phyloP scores from a whole-genome alignment of 2,113 vertebrate species.

The Polypterus senegalus region DNA sequence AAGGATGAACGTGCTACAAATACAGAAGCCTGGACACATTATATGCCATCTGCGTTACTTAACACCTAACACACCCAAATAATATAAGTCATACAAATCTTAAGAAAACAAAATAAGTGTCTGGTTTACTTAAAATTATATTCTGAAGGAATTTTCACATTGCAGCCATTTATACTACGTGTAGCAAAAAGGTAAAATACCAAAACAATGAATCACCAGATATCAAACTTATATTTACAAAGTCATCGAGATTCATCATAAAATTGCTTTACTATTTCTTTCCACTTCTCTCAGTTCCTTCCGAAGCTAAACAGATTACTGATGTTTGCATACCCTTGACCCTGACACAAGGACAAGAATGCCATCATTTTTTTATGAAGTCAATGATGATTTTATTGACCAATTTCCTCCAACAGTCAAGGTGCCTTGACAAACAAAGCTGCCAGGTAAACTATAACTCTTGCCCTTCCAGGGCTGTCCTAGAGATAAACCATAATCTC shows the following conservation, averaged over 20 bases:
- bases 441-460: slow-evolving; percentile 35
- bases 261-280: slow-evolving; percentile 33
- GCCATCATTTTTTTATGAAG: slow-evolving; percentile 48
- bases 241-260: slow-evolving; percentile 26
- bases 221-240: too few relatives aligned
- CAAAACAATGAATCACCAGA: too few relatives aligned
- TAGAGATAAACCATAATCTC: slow-evolving; percentile 26
- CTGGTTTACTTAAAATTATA: too few relatives aligned
- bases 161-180: too few relatives aligned
- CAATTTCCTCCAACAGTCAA: slow-evolving; percentile 33
- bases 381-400: slow-evolving; percentile 50
- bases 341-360: slow-evolving; percentile 45
- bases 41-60: too few relatives aligned
- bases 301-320: slow-evolving; percentile 45
- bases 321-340: slow-evolving; percentile 40
- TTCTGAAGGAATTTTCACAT: too few relatives aligned
- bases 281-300: slow-evolving; percentile 15
- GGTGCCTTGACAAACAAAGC: slow-evolving; percentile 21
- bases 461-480: slow-evolving; percentile 27
- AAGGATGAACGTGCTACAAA: too few relatives aligned
- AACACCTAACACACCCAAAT: too few relatives aligned
- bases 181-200: too few relatives aligned
- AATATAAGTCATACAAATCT: too few relatives aligned
- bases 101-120: too few relatives aligned
- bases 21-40: too few relatives aligned